Base-by-base conservation (phyloP, 2,797 vertebrate species). In the Sebastiscus albofasciatus region DNA sequence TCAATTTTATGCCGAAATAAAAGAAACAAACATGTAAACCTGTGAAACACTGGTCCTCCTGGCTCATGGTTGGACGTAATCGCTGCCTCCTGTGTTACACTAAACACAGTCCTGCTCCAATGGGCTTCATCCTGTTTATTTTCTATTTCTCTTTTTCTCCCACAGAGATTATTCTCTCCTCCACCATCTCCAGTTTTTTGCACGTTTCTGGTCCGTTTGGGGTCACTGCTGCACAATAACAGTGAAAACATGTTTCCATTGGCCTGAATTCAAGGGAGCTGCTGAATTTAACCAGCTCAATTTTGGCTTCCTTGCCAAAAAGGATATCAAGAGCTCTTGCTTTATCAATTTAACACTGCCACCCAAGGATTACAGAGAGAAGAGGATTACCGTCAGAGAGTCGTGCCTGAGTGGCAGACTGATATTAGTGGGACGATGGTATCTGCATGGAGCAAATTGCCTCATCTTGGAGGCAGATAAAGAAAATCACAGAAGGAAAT, bases 281-380 rank as follows among this genome's bases (percentile, higher is more conserved):
- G 72, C 22, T 59, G 78, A 77, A 34, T 71, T 14, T 34, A 61
- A 64, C 60, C 34, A 39, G 11, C 66, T 81, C 29, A 58, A 68
- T 18, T 78, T 75, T 59, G 11, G 4, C 58, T 79, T 67, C 18
- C 4, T 55, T 74, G 67, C 81, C 81, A 87, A 75, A 60, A 67
- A 84, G 69, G 24, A 83, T 75, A 79, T 73, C 20, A 75, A 70
- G 72, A 84, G 59, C 65, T 80, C 60, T 58, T 12, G 4, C 60
- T 79, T 86, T 84, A 89, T 90, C 73, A 76, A 49, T 61, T 67
- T 66, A 70, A 73, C 5, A 7, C 79, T 29, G 74, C 62, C 39
- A 31, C 71, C 31, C 70, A 78, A 66, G 72, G 83, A 89, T 87
- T 84, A 75, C 66, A 70, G 31, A 22, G 56, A 65, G 82, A 68